Base-by-base conservation (phyloP, 2,113 vertebrate genomes). In the Mus spicilegus region DNA sequence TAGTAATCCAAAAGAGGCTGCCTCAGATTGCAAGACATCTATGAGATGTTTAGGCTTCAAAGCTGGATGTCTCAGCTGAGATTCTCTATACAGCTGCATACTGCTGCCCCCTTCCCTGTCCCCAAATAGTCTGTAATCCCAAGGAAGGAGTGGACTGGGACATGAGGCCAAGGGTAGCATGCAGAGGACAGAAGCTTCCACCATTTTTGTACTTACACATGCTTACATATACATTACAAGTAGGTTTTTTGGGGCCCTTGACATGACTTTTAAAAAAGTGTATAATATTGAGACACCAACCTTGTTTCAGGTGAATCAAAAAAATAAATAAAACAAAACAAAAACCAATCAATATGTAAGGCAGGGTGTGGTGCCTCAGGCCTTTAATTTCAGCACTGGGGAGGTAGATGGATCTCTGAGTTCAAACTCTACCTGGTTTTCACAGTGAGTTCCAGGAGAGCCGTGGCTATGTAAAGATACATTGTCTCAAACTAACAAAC, bases 101-200 rank as follows among this genome's bases (percentile, higher is more conserved):
- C 75, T 28, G 49, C 28, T 26, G 0, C 22, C 7, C 9, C 3
- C 28, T 3, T 11, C 28, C 22, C 3, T 49, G 49, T 7, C 22
- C 22, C 22, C 61, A 9, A 4, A 4, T 17, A 9, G 11, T 13
- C n/a, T 19, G 1, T 42, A 30, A 4, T 42, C 1, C 72, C 72
- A 2, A 0, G 39, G 22, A 42, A 24, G 10, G 10, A 14, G 33
- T 11, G 4, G 7, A 36, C 2, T 80, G 19, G 33, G 30, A 36
- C 19, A 54, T 5, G 9, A 80, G 30, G 17, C 51, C 30, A 11
- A 17, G 19, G 16, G 16, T 54, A 80, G 20, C 49, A 36, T 7
- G 7, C 4, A 3, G 6, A 81, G 19, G 2, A 4, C 10, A 36
- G 56, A 22, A 36, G 20, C 2, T 11, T 58, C 2, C 17, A 5